Percentiles rank a stretch among this genome's conserved stretches.
Conservation (phyloP, 2,888 invertebrate genomes). For the Cataglyphis altisquamis region DNA sequence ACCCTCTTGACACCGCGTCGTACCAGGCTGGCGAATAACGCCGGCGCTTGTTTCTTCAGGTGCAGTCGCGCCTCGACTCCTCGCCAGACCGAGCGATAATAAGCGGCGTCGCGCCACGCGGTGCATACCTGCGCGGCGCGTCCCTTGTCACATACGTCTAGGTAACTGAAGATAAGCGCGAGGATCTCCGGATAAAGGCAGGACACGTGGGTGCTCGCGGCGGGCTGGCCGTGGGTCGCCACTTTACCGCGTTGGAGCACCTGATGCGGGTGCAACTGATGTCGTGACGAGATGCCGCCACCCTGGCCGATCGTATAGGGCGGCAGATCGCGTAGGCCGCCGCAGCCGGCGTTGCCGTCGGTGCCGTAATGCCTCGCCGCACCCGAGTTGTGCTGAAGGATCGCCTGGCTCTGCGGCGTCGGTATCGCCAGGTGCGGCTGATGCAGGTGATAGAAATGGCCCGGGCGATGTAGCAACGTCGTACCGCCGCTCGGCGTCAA, state of each 20-base stretch:
- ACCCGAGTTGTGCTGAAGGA: constrained; percentile 67
- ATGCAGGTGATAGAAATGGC: constrained; percentile 86
- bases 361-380: constrained; percentile 77
- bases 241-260: constrained; percentile 60
- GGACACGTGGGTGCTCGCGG: constrained; percentile 90
- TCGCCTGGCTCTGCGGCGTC: constrained; percentile 75
- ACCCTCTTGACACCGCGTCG: constrained; percentile 95
- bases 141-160: constrained; percentile 96
- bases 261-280: constrained; percentile 62
- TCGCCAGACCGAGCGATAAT: constrained; percentile 97
- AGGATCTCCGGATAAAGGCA: constrained; percentile 97
- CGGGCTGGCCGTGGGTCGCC: constrained; percentile 59
- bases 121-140: constrained; percentile 96
- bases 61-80: constrained; percentile 97
- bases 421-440: constrained; percentile 85
- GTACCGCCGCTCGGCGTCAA: constrained; percentile 87
- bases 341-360: constrained; percentile 80
- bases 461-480: constrained; percentile 86
- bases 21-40: constrained; percentile 94
- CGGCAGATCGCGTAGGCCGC: constrained; percentile 57
- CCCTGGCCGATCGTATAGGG: constrained; percentile 46
- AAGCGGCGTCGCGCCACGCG: constrained; percentile 96
- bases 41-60: constrained; percentile 93
- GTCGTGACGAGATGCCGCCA: constrained; percentile 40
- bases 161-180: constrained; percentile 95